Conservation (phyloP, 2,113 vertebrate genomes). For the Podocnemis expansa region DNA sequence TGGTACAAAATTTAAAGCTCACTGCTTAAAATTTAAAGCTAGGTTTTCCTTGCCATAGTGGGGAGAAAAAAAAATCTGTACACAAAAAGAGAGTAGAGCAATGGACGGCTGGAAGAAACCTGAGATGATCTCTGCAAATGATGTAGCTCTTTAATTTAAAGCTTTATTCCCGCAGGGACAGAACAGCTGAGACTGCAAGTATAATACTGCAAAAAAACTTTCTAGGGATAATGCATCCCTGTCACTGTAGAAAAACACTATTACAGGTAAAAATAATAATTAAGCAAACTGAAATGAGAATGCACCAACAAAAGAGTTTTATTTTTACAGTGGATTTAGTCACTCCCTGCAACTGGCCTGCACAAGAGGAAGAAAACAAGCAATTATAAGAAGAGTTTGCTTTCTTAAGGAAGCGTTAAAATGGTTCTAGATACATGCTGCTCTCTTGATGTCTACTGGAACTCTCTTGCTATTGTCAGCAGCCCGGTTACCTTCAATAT, state of each 20-base stretch:
- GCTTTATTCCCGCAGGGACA: fast-evolving
- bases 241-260: background rate
- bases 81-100: background rate
- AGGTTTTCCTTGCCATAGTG: background rate
- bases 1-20: background rate
- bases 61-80: background rate
- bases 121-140: background rate
- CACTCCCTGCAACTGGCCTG: background rate
- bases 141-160: background rate
- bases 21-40: background rate
- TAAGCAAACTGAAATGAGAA: background rate
- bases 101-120: background rate
- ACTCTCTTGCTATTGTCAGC: background rate
- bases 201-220: background rate
- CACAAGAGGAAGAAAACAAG: background rate
- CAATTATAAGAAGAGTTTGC: background rate
- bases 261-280: background rate
- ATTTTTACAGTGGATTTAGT: background rate
- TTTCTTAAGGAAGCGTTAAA: background rate
- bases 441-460: background rate
- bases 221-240: background rate
- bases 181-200: too few relatives aligned
- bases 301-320: background rate
- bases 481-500: background rate
- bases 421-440: background rate